Conservation (phyloP, 2,113 vertebrate species). For the Cynocephalus volans region DNA sequence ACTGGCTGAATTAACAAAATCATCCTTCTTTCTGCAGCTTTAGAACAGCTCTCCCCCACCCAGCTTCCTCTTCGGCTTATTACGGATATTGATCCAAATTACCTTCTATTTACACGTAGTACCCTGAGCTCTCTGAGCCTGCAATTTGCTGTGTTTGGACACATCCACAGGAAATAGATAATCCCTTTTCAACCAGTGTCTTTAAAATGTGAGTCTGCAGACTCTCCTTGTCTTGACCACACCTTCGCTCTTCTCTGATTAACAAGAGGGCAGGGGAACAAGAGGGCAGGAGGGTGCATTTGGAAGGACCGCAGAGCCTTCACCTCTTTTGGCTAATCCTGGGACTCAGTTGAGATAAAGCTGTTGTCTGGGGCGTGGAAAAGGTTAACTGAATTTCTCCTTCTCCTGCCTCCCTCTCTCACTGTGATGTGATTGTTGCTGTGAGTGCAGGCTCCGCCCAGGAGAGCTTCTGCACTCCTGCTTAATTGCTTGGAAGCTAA, state of each 20-base stretch:
- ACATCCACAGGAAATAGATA: conserved; percentile 72
- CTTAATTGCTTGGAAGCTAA: conserved; percentile 4
- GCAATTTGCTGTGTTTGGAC: conserved; percentile 70
- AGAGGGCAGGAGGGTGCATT: background rate
- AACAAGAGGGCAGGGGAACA: background rate
- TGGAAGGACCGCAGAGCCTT: background rate
- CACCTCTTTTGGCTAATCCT: background rate
- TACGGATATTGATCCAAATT: conserved; percentile 29
- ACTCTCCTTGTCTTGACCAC: conserved; percentile 75
- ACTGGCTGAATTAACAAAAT: background rate
- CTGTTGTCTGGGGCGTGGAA: background rate
- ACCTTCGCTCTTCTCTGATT: conserved; percentile 75
- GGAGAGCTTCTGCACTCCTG: background rate
- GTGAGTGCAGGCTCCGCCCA: background rate
- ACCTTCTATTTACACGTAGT: background rate
- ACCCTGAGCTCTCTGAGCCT: conserved; percentile 18
- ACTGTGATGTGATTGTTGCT: background rate
- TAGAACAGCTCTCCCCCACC: background rate
- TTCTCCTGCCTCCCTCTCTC: no score
- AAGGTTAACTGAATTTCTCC: background rate
- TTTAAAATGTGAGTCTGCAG: conserved; percentile 65
- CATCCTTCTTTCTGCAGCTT: background rate
- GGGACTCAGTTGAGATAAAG: background rate
- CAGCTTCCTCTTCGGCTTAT: background rate
- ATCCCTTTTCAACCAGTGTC: conserved; percentile 57